Conservation (phyloP, 1,140 invertebrate species). For the Solenopsis invicta region DNA sequence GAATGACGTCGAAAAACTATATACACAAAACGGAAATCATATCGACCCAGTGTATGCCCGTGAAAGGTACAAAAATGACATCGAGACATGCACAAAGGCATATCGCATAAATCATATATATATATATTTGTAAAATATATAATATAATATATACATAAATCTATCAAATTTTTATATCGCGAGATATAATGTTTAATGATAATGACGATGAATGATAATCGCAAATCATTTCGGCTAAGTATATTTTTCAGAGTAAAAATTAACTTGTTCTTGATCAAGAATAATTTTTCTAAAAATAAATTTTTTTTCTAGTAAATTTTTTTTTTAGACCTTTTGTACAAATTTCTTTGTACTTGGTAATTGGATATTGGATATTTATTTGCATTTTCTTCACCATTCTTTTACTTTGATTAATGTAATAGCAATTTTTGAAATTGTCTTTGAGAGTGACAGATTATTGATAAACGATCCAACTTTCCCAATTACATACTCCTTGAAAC, state of each 20-base stretch:
- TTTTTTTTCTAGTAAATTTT: not conserved
- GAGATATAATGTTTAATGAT: slow-evolving; percentile 6
- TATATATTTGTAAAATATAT: not conserved
- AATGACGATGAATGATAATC: slow-evolving; percentile 14
- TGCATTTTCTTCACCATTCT: not conserved
- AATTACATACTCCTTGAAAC: slow-evolving; percentile 3
- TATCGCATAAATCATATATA: slow-evolving; percentile 52
- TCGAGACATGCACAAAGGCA: slow-evolving; percentile 71
- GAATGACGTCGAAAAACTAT: slow-evolving; percentile 71
- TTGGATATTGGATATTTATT: too few species aligned
- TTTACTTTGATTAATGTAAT: not conserved
- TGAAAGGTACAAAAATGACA: slow-evolving; percentile 69
- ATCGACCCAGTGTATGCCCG: slow-evolving; percentile 14
- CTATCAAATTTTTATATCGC: not conserved
- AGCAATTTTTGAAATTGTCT: slow-evolving; percentile 19
- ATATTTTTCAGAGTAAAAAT: not conserved
- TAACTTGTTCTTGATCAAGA: not conserved
- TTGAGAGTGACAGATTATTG: not conserved
- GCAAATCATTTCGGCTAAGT: slow-evolving; percentile 5
- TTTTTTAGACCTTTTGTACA: not conserved
- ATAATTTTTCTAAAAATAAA: not conserved
- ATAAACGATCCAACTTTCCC: not conserved
- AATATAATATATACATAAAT: slow-evolving; percentile 56
- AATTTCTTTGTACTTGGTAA: not conserved
- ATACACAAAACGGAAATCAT: slow-evolving; percentile 67